Conservation (phyloP, 1,140 invertebrate species). For the Pachyrhynchus sulphureomaculatus region DNA sequence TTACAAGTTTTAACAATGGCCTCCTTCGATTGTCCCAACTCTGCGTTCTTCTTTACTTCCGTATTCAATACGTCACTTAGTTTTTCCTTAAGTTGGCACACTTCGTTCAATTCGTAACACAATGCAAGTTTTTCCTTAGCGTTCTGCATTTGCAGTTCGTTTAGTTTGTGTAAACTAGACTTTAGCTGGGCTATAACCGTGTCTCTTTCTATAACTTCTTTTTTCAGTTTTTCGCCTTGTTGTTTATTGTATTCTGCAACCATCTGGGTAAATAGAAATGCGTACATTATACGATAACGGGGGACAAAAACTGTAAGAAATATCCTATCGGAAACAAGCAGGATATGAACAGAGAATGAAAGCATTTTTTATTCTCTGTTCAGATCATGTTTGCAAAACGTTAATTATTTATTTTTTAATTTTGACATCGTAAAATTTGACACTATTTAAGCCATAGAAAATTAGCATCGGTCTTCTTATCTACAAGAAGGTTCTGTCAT, state of each 20-base stretch:
- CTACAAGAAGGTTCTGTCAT: too few relatives aligned
- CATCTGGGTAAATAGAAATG: slow-evolving; percentile 31
- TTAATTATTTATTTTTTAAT: background rate
- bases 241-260: slow-evolving; percentile 49
- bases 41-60: slow-evolving; percentile 40
- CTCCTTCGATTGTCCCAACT: slow-evolving; percentile 38
- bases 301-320: too few relatives aligned
- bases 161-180: slow-evolving; percentile 40
- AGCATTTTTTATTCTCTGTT: background rate
- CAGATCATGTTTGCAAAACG: background rate
- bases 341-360: background rate
- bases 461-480: too few relatives aligned
- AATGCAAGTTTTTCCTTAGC: slow-evolving; percentile 44
- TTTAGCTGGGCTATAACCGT: slow-evolving; percentile 38
- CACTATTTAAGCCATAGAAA: too few relatives aligned
- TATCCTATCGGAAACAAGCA: too few relatives aligned
- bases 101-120: slow-evolving; percentile 44
- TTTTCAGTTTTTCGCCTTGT: slow-evolving; percentile 42
- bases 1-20: slow-evolving; percentile 28
- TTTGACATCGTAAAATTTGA: background rate
- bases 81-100: slow-evolving; percentile 41
- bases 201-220: slow-evolving; percentile 40
- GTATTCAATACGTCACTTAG: slow-evolving; percentile 37
- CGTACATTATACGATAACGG: too few relatives aligned
- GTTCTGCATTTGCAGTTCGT: slow-evolving; percentile 42